phyloP scores from a whole-genome alignment of 1,140 invertebrate species.

The Sycobia sp. region DNA sequence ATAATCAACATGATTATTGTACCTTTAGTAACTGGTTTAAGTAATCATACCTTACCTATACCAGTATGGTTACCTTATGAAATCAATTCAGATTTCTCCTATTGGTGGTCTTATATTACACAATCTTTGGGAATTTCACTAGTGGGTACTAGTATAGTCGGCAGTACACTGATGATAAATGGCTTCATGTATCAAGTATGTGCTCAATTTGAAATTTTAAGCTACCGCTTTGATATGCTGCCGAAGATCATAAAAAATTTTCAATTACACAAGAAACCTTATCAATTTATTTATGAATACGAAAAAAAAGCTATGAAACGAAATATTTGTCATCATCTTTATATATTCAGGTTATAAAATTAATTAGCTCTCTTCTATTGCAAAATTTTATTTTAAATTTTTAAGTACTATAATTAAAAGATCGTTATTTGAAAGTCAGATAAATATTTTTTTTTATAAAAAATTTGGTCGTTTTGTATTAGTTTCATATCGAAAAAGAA shows the following conservation, averaged over 20 bases:
- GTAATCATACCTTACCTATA: neutral
- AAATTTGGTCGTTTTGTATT: too few species aligned
- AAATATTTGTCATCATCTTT: conserved; percentile 13
- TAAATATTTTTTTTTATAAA: too few species aligned
- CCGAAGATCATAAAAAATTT: neutral
- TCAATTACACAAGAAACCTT: neutral
- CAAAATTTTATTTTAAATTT: too few species aligned
- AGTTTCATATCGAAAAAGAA: too few species aligned
- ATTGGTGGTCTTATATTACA: conserved; percentile 2
- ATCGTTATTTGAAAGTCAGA: too few species aligned
- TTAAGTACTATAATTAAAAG: too few species aligned
- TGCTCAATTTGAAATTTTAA: conserved; percentile 13
- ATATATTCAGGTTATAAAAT: conserved; percentile 14
- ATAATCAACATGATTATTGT: neutral
- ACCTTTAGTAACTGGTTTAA: neutral
- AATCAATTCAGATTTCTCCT: neutral
- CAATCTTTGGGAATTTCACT: conserved; percentile 4
- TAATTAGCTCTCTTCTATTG: too few species aligned
- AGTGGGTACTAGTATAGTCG: conserved; percentile 2
- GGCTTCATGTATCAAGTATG: conserved; percentile 21
- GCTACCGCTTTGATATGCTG: neutral
- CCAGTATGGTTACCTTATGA: conserved; percentile 13
- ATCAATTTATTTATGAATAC: neutral
- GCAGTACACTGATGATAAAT: conserved; percentile 8
- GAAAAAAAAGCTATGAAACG: conserved; percentile 1